phyloP scores from a whole-genome alignment of 2,113 vertebrate species.

The Perognathus longimembris region DNA sequence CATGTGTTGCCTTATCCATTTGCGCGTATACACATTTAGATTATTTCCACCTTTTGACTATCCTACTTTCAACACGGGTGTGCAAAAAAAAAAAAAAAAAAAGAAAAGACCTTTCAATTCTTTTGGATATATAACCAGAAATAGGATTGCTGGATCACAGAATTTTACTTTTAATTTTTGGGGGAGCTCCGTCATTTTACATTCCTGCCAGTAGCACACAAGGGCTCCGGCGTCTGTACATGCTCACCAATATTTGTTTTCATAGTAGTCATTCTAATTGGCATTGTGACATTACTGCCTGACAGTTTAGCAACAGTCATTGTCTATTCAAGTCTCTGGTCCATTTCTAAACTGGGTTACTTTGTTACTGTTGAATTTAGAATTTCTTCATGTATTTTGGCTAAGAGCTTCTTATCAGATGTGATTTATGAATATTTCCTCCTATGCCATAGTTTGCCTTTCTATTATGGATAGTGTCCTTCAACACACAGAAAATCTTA shows the following conservation, averaged over 20 bases:
- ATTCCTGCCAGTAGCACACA: neutral
- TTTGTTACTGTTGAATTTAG: neutral
- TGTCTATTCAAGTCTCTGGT: neutral
- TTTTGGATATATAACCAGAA: neutral
- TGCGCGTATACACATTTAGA: neutral
- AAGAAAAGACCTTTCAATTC: too few species aligned
- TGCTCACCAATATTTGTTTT: neutral
- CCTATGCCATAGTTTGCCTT: neutral
- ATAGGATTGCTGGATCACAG: neutral
- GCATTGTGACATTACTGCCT: neutral
- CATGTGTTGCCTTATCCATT: neutral
- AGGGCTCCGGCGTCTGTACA: neutral
- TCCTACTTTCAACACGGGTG: neutral
- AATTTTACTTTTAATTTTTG: constrained; percentile 14
- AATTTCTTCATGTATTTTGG: neutral
- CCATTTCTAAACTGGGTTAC: neutral
- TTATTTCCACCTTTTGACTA: neutral
- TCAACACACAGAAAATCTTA: neutral
- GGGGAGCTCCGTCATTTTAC: neutral
- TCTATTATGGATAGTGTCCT: neutral
- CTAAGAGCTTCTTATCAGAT: neutral
- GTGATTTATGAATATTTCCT: neutral
- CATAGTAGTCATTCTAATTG: neutral
- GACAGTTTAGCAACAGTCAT: neutral
- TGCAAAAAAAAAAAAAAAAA: neutral